Conservation (phyloP, 2,113 vertebrate species). For the Ciconia boyciana region DNA sequence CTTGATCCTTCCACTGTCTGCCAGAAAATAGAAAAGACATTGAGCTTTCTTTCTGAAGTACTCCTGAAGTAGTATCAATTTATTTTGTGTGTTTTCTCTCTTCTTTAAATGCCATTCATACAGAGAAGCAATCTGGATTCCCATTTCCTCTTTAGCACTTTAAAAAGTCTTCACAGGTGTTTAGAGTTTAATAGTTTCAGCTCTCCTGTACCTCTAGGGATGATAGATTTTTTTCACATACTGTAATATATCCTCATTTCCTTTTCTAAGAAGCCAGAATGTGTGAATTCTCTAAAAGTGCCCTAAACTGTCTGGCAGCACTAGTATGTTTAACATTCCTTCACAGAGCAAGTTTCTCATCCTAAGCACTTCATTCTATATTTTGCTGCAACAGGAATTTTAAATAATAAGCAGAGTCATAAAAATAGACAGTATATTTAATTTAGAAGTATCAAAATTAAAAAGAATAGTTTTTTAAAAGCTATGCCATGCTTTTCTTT, state of each 20-base stretch:
- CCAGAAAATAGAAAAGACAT: neutral
- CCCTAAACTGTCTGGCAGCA: neutral
- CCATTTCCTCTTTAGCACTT: conserved; percentile 28
- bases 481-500: neutral
- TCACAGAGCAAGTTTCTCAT: neutral
- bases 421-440: neutral
- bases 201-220: neutral
- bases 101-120: neutral
- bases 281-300: neutral
- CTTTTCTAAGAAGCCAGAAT: neutral
- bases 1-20: neutral
- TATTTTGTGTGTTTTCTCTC: neutral
- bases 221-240: neutral
- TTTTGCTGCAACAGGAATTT: neutral
- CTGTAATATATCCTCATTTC: neutral
- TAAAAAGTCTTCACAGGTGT: neutral
- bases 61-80: neutral
- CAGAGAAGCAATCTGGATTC: neutral
- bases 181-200: neutral
- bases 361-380: neutral
- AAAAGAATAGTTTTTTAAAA: neutral
- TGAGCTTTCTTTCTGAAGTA: neutral
- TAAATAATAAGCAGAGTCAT: neutral
- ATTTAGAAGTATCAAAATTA: neutral
- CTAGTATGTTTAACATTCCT: neutral